Conservation (phyloP, 2,888 invertebrate genomes). For the Gisinianus flammeolus region DNA sequence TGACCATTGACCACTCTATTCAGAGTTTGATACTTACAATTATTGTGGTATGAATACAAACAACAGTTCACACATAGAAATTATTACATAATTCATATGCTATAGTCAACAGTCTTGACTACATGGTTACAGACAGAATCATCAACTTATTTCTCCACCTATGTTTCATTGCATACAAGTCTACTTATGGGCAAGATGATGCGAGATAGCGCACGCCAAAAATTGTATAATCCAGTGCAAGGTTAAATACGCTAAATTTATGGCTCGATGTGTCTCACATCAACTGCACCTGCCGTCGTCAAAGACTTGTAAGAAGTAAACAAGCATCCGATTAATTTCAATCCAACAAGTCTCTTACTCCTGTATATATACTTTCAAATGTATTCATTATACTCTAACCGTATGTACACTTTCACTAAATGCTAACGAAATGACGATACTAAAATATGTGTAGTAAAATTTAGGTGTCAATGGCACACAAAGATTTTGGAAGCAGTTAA, state of each 20-base stretch:
- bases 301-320: not conserved
- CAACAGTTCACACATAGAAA: too few species aligned
- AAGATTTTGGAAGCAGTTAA: not conserved
- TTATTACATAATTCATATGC: too few species aligned
- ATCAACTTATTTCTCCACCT: constrained; percentile 8
- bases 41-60: too few species aligned
- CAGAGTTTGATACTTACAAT: too few species aligned
- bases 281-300: not conserved
- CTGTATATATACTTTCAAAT: not conserved
- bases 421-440: not conserved
- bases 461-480: not conserved
- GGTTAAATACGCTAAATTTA: constrained; percentile 12
- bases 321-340: constrained; percentile 9
- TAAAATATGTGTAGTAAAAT: not conserved
- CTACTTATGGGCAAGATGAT: constrained; percentile 23
- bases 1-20: too few species aligned
- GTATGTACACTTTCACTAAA: not conserved
- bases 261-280: constrained; percentile 1
- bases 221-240: constrained; percentile 26
- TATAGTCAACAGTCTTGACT: too few species aligned
- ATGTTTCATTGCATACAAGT: constrained; percentile 7
- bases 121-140: too few species aligned
- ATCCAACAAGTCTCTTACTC: not conserved
- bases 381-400: not conserved
- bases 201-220: constrained; percentile 11